Base-by-base conservation (phyloP, 2,113 vertebrate genomes). In the Thamnaconus septentrionalis region DNA sequence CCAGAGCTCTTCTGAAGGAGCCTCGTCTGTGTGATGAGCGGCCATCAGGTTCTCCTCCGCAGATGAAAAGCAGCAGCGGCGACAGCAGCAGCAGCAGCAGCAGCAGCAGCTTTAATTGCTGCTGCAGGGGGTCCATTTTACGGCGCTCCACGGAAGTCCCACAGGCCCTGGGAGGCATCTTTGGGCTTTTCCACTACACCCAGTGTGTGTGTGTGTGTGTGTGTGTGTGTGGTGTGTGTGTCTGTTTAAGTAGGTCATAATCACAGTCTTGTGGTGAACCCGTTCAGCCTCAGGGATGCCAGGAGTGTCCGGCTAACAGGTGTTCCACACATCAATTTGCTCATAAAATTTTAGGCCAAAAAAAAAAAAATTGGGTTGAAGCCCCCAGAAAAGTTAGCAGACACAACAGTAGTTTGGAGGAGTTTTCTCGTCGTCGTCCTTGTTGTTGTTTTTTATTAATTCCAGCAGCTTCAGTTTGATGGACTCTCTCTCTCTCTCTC, bases 31-130 rank as follows among this genome's bases (percentile, higher is more conserved):
- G 5, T 75, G 81, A 84, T 79, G 69, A 81, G 75, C 55, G 56
- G 71, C 81, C 73, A 65, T 79, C 66, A 79, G 69, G 70, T 41
- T 67, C 80, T 57, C 54, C 56, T 69, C 56, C 53, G 8, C 65
- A 86, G 85, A 87, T 85, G 78, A 88, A 88, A 89, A 31, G 81
- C 80, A 73, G 41, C 64, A 73, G 76, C 75, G 49, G 49, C 50
- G 84, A 52, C 78, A 79, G 78, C 18, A 31, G 81, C 80, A 73
- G 41, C 64, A 73, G 54, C 78, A 79, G 78, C 18, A 31, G 81
- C 80, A 73, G 41, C 64, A 73, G 76, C 75, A 49, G 49, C 50
- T 85, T 81, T 83, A 87, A 85, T 80, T 79, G 73, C 79, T 70
- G 75, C 83, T 84, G 54, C 78, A 79, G 78, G 81, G 9, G 77